Percentiles rank a stretch among this genome's conserved stretches.
Conservation (phyloP, 2,113 vertebrate species). For the Oreochromis niloticus region DNA sequence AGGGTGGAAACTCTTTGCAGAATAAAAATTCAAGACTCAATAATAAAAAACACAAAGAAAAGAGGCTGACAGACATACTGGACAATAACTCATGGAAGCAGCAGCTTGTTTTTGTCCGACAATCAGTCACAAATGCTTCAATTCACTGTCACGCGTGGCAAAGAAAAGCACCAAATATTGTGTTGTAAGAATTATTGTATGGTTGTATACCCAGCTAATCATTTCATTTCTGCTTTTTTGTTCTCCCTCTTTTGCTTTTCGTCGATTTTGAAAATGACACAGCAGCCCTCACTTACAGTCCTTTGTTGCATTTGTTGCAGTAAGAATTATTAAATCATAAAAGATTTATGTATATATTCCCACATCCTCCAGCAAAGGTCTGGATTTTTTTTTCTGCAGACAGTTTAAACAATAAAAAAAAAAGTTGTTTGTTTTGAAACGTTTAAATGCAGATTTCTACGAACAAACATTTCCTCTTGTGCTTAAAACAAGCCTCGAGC, state of each 20-base stretch:
- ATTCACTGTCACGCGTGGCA: not conserved
- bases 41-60: not conserved
- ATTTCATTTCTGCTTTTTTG: not conserved
- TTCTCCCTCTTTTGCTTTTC: not conserved
- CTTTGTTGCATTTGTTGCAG: not conserved
- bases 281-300: not conserved
- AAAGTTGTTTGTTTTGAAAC: not conserved
- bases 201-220: rapidly evolving
- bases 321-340: not conserved
- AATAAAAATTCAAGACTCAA: not conserved
- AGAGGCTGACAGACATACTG: too few species aligned
- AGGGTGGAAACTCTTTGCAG: not conserved
- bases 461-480: not conserved
- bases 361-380: not conserved
- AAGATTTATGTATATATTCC: not conserved
- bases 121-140: not conserved
- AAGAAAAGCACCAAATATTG: not conserved
- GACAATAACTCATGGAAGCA: not conserved
- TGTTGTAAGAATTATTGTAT: not conserved
- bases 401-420: not conserved
- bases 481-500: slow-evolving; percentile 3
- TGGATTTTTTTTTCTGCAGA: not conserved
- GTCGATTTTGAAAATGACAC: not conserved
- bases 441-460: not conserved
- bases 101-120: not conserved